These are phyloP conservation scores for Typhlichthys eigenmanni DNA, from an alignment of 2,797 vertebrate species.

Conservation along the genomic window DNA sequence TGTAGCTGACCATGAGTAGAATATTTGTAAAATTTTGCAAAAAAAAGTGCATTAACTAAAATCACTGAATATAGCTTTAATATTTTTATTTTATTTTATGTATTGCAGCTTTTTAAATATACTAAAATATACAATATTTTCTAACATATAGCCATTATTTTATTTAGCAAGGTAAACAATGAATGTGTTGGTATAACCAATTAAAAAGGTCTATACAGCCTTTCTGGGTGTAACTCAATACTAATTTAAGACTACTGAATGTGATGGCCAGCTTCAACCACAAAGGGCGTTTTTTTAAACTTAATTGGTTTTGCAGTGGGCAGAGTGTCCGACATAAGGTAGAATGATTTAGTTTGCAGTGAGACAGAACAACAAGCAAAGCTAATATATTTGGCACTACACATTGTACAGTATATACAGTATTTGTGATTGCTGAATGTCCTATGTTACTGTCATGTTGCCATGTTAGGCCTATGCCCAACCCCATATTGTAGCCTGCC, in stretches of 20 bases:
- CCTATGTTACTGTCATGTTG: constrained; percentile 5
- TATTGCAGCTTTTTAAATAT: neutral
- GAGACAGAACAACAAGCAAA: constrained; percentile 25
- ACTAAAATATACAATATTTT: constrained; percentile 18
- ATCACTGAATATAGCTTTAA: constrained; percentile 4
- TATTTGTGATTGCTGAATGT: constrained; percentile 11
- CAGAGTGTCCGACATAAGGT: constrained; percentile 27
- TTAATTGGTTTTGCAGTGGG: constrained; percentile 31
- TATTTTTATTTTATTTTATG: neutral
- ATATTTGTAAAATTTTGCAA: no score
- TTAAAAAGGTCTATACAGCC: constrained; percentile 44
- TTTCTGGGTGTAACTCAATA: constrained; percentile 56
- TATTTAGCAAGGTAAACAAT: constrained; percentile 37
- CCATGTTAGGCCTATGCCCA: constrained; percentile 18
- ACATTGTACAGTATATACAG: no score
- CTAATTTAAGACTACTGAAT: constrained; percentile 60
- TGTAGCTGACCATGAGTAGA: no score
- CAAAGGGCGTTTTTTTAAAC: constrained; percentile 57
- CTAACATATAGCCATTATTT: constrained; percentile 26
- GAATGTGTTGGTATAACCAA: neutral
- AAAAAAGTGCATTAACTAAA: no score
- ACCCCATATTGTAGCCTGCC: constrained; percentile 13
- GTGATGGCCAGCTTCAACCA: constrained; percentile 43
- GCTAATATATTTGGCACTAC: no score
- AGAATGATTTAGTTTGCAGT: constrained; percentile 38